A percentile compares a stretch with the other conserved stretches of the same genome.
These are phyloP conservation scores for Neomonachus schauinslandi DNA, from an alignment of 2,113 vertebrate species.

Conservation along the genomic window DNA sequence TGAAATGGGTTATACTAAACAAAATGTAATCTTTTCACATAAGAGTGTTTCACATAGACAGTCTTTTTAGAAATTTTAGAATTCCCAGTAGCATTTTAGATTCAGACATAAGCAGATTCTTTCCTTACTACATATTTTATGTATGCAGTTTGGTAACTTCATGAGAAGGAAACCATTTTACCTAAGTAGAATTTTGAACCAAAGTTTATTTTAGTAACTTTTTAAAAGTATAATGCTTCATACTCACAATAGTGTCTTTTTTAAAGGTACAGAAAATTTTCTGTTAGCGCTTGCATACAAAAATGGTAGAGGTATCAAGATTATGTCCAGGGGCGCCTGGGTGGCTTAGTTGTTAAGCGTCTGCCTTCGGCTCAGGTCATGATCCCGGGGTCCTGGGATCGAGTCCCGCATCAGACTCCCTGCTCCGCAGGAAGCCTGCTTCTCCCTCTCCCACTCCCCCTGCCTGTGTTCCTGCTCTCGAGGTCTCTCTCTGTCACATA, in stretches of 20 bases:
- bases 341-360: too few relatives aligned
- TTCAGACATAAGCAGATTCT: slow-evolving; percentile 19
- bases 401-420: too few relatives aligned
- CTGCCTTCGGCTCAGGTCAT: too few relatives aligned
- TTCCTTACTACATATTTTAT: not conserved
- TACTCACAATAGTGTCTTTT: not conserved
- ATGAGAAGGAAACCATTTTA: not conserved
- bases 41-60: not conserved
- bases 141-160: not conserved
- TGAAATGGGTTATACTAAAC: not conserved
- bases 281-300: not conserved
- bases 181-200: not conserved
- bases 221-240: not conserved
- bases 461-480: too few relatives aligned
- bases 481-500: too few relatives aligned
- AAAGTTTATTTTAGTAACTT: not conserved
- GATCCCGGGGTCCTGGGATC: too few relatives aligned
- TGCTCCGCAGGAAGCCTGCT: too few relatives aligned
- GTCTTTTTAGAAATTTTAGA: slow-evolving; percentile 14
- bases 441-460: too few relatives aligned
- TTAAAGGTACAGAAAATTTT: not conserved
- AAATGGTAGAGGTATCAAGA: not conserved
- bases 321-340: not conserved
- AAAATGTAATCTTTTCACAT: slow-evolving; percentile 19
- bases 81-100: slow-evolving; percentile 33